Percentiles rank a stretch among this genome's conserved stretches.
Conservation (phyloP, 2,888 invertebrate species). For the Arrhopalites spinosus region DNA sequence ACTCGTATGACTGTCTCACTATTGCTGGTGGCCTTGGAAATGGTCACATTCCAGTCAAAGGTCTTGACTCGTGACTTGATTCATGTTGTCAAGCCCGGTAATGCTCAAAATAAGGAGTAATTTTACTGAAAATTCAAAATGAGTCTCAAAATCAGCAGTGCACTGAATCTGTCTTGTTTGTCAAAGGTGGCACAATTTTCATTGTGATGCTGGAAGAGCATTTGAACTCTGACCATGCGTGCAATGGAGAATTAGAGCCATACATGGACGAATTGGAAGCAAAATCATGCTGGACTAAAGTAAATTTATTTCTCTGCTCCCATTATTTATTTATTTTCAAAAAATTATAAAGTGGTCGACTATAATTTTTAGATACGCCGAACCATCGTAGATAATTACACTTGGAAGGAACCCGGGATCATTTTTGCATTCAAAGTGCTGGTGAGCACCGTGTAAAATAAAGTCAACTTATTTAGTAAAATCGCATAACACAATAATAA, state of each 20-base stretch:
- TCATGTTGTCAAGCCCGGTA: neutral
- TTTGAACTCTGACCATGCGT: neutral
- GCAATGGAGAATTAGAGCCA: neutral
- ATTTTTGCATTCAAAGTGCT: neutral
- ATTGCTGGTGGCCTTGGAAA: neutral
- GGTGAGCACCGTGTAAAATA: too few species aligned
- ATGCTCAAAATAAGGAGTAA: neutral
- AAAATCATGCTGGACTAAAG: neutral
- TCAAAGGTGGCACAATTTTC: neutral
- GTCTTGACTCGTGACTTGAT: neutral
- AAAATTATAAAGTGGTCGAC: too few species aligned
- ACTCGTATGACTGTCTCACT: neutral
- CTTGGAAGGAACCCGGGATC: neutral
- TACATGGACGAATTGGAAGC: neutral
- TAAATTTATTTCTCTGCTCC: neutral
- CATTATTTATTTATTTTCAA: neutral
- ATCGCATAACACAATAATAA: too few species aligned
- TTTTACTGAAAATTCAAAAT: neutral
- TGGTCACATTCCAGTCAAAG: neutral
- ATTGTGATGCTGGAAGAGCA: conserved; percentile 6
- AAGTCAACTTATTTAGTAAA: too few species aligned
- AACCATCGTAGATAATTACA: neutral
- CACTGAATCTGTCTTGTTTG: too few species aligned
- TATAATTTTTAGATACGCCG: neutral
- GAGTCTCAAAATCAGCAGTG: too few species aligned